Percentiles rank a stretch among this genome's conserved stretches.
These are phyloP conservation scores for Ranitomeya variabilis DNA, from an alignment of 2,113 vertebrate genomes.

Conservation along the genomic window DNA sequence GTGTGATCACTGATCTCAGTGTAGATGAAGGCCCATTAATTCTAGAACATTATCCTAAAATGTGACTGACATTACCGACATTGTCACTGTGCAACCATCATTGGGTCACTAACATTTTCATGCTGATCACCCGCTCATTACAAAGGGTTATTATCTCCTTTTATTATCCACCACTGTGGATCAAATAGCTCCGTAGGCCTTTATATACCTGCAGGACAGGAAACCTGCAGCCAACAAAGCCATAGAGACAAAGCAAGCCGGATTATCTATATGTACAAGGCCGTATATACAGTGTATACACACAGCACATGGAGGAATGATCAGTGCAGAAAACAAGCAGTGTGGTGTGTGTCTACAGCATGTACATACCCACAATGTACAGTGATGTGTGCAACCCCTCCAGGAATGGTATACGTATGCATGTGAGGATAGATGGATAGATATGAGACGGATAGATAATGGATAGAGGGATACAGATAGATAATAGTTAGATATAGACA, in stretches of 20 bases:
- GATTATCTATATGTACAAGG: background rate
- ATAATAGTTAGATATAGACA: background rate
- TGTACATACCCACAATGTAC: background rate
- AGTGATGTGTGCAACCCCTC: background rate
- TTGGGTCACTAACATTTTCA: too few relatives aligned
- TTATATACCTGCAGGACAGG: background rate
- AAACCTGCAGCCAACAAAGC: background rate
- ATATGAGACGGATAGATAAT: background rate
- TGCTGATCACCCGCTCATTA: too few relatives aligned
- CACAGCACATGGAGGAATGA: background rate
- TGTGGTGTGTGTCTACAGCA: background rate
- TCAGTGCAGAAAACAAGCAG: background rate
- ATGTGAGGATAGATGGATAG: background rate
- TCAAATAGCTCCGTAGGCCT: too few relatives aligned
- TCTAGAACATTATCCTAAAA: too few relatives aligned
- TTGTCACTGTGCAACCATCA: too few relatives aligned
- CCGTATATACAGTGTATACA: background rate
- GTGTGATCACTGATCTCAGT: background rate
- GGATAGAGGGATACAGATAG: background rate
- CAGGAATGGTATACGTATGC: background rate
- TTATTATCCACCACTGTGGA: too few relatives aligned
- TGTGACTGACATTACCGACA: too few relatives aligned
- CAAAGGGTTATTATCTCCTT: too few relatives aligned
- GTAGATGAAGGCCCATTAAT: background rate
- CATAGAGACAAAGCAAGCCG: background rate